Evolutionary conservation across 2,797 vertebrate species (phyloP), one percentile per base, ranked within the genome.

Genomic region (Zalophus californianus): DNA sequence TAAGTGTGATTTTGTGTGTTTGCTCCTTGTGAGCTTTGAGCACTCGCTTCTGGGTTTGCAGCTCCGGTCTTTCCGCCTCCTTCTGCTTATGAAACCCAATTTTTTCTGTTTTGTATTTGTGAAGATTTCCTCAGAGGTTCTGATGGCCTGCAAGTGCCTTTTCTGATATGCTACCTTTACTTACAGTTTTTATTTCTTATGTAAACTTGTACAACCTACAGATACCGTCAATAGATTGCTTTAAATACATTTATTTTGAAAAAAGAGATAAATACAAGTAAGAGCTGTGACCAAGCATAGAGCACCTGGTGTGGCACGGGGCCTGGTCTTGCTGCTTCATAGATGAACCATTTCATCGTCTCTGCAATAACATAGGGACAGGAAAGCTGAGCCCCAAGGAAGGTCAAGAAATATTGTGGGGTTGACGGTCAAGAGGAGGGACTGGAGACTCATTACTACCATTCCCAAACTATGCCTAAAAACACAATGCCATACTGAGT

Each of bases 301-400:
- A 70, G 3, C 9, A 4, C 16, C 21, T 20, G 0, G 7, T 56
- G 5, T 44, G 15, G 1, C 14, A 7, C 0, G 0, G 44, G 14
- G 13, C 9, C 25, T 1, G 14, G 5, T 4, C 23, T 52, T 27
- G 8, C 16, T 52, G 32, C 32, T 18, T 14, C 16, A 2, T 0
- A 12, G 2, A 66, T 27, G 1, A 50, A 21, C 11, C 0, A 38
- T 35, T 9, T n/a, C 3, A 2, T 27, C 0, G 27, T 44, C 21
- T 77, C 8, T 41, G 2, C 1, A 56, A 1, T 20, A 8, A 29
- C 13, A 12, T 4, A 72, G 12, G 38, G 38, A 44, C 15, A 48
- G 35, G 11, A 18, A 75, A 88, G 32, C 41, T 38, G 35, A 91
- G 48, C n/a, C 16, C 21, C 1, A 2, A 18, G 15, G 12, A 54